phyloP scores from a whole-genome alignment of 2,888 invertebrate species.

The Lucinisca nassula region DNA sequence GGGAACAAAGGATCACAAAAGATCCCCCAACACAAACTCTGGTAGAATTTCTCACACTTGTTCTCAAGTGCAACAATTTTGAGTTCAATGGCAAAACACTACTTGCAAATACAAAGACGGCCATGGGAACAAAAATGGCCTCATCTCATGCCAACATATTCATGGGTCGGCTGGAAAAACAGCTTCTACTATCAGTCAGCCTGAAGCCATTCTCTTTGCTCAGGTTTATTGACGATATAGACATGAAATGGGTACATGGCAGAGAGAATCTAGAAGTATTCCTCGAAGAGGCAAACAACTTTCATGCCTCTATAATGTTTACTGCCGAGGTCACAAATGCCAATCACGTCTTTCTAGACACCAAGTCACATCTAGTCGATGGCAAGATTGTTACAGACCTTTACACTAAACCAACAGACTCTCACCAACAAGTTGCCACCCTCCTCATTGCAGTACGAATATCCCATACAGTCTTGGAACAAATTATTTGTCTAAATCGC shows the following conservation, averaged over 20 bases:
- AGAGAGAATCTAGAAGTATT: neutral
- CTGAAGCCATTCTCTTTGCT: conserved; percentile 32
- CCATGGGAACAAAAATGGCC: conserved; percentile 63
- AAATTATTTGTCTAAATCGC: too few relatives aligned
- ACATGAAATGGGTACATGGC: conserved; percentile 40
- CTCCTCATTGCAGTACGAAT: neutral
- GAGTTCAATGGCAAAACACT: conserved; percentile 45
- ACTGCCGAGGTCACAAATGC: conserved; percentile 15
- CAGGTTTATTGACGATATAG: conserved; percentile 63
- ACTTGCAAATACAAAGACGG: too few relatives aligned
- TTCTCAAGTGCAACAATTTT: conserved; percentile 45
- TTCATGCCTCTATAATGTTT: conserved; percentile 21
- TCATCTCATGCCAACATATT: conserved; percentile 56
- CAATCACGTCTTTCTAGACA: conserved; percentile 22
- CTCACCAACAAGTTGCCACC: conserved; percentile 11
- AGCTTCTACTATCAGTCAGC: conserved; percentile 7
- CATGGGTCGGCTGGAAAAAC: conserved; percentile 51
- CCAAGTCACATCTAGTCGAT: neutral
- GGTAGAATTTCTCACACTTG: conserved; percentile 23
- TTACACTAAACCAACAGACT: too few relatives aligned
- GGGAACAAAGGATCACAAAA: conserved; percentile 24
- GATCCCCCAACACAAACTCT: conserved; percentile 19
- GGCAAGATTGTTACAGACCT: neutral
- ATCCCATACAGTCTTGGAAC: neutral
- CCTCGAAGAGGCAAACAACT: neutral